phyloP scores from a whole-genome alignment of 64 coral and sea anemone species.

The Porites lutea region DNA sequence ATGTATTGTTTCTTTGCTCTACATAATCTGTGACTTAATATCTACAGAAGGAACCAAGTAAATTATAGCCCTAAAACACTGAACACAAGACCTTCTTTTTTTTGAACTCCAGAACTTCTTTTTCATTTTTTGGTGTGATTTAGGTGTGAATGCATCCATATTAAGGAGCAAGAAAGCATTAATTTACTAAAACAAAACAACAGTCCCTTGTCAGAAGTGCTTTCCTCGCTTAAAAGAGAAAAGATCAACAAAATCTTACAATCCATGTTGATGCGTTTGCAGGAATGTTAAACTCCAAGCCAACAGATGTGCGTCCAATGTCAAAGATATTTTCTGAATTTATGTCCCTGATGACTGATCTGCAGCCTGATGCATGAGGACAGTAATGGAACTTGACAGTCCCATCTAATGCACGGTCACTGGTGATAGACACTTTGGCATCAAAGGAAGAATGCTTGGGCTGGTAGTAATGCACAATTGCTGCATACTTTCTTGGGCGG shows the following conservation, averaged over 20 bases:
- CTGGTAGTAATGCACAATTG: conserved; percentile 95
- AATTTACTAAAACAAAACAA: background rate
- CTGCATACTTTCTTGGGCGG: conserved; percentile 70
- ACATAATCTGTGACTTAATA: too few relatives aligned
- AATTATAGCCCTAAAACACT: too few relatives aligned
- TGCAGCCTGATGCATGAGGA: conserved; percentile 87
- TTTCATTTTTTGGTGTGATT: too few relatives aligned
- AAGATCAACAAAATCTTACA: conserved; percentile 66
- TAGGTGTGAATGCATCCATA: too few relatives aligned
- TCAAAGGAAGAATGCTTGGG: conserved; percentile 79
- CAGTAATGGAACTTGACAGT: conserved; percentile 85
- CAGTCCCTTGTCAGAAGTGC: background rate
- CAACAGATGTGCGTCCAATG: conserved; percentile 72
- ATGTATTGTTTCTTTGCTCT: too few relatives aligned
- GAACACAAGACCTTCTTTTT: too few relatives aligned
- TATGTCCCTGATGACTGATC: conserved; percentile 54
- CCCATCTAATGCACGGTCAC: conserved; percentile 58
- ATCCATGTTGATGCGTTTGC: conserved; percentile 83
- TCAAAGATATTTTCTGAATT: conserved; percentile 65
- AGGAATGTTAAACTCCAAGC: conserved; percentile 72
- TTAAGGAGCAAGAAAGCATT: too few relatives aligned
- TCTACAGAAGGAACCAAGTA: too few relatives aligned
- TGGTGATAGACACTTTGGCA: conserved; percentile 68
- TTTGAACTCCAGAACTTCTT: too few relatives aligned
- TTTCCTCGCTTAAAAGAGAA: background rate